Percentiles rank a stretch among this genome's conserved stretches.
Evolutionary conservation across 2,113 vertebrate genomes (phyloP).

Genomic region (Mohoua ochrocephala): DNA sequence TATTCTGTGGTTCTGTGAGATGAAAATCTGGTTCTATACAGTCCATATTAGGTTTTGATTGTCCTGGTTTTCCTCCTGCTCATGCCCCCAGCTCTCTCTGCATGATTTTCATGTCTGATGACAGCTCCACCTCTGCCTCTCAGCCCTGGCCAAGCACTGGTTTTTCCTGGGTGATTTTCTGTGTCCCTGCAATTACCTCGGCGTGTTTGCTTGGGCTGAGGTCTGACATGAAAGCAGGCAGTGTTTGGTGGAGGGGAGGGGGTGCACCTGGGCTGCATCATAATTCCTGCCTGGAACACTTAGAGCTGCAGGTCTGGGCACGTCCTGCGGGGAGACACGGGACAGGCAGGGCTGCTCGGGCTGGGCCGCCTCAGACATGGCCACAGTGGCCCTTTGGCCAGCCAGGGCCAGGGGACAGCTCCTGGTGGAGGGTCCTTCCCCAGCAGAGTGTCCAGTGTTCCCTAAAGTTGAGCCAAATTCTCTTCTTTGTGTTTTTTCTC

Average conservation of each 20-base stretch:
- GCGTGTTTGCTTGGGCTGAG: not conserved
- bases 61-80: not conserved
- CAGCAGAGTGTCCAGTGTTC: not conserved
- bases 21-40: not conserved
- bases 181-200: not conserved
- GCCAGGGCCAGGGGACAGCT: not conserved
- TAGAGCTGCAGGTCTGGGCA: not conserved
- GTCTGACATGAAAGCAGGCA: not conserved
- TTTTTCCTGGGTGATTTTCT: not conserved
- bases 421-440: not conserved
- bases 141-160: not conserved
- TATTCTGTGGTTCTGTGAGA: not conserved
- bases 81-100: not conserved
- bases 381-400: not conserved
- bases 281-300: not conserved
- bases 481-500: not conserved
- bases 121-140: not conserved
- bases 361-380: not conserved
- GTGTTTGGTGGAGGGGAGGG: not conserved
- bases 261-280: not conserved
- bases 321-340: not conserved
- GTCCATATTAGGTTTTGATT: rapidly evolving
- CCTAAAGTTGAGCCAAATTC: not conserved
- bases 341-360: not conserved
- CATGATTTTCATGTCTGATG: not conserved